A percentile compares a stretch with the other conserved stretches of the same genome.
phyloP scores from a whole-genome alignment of 2,797 vertebrate species.

The Erethizon dorsatum region DNA sequence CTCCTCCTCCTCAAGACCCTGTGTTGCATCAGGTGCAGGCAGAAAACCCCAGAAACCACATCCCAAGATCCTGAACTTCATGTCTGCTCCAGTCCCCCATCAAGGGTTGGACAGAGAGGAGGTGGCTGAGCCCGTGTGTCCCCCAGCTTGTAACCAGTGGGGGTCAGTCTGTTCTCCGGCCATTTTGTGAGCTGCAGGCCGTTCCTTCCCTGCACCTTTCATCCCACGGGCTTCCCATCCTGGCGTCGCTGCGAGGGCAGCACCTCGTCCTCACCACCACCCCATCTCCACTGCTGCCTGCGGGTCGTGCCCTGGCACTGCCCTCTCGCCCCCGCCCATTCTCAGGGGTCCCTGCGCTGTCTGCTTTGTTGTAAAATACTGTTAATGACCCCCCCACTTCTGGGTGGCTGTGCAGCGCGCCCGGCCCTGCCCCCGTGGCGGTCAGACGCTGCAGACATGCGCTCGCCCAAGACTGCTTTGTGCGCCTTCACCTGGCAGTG shows the following conservation, averaged over 20 bases:
- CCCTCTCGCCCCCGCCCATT: accelerated
- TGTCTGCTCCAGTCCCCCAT: not conserved
- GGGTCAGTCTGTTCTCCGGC: not conserved
- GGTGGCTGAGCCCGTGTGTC: not conserved
- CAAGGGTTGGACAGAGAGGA: not conserved
- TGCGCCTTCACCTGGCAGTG: not conserved
- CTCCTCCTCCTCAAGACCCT: too few relatives aligned
- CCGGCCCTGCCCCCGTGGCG: accelerated
- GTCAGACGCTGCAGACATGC: accelerated
- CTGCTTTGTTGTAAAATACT: not conserved
- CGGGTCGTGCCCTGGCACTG: accelerated
- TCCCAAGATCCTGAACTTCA: not conserved
- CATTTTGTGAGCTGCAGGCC: not conserved
- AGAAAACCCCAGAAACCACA: not conserved
- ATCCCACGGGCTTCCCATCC: not conserved
- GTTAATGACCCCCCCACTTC: accelerated
- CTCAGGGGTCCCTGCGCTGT: not conserved
- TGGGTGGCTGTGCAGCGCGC: accelerated
- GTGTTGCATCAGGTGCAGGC: accelerated
- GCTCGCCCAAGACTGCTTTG: accelerated
- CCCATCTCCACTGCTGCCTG: not conserved
- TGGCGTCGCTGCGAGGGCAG: accelerated
- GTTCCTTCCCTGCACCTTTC: not conserved
- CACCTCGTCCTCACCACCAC: not conserved
- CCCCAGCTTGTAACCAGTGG: not conserved